Base-by-base conservation (phyloP, 2,797 vertebrate genomes). In the Delichon dasypus region DNA sequence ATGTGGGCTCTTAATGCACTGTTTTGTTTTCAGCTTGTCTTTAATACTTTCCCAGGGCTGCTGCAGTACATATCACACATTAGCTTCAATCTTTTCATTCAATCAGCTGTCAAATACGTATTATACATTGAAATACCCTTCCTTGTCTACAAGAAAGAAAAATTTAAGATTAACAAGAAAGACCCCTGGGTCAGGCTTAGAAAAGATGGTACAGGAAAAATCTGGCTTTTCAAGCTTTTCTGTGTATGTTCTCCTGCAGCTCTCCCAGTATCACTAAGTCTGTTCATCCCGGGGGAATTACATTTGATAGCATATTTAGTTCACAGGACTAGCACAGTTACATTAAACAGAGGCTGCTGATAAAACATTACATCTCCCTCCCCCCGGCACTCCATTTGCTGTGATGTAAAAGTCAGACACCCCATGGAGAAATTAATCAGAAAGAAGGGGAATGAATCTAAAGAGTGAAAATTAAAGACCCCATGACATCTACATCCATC, bases 341-440 rank as follows among this genome's bases (percentile, higher is more conserved):
- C 91, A 94, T 92, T 96, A 95, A 96, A 96, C 91, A 91, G 89
- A 94, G 53, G 71, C 77, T 91, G 77, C 89, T 96, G 94, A 95
- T 95, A 96, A 93, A 96, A 90, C 89, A 96, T 91, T 95, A 93
- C 57, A 64, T 87, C 83, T 94, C 66, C 62, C 83, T 91, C 93
- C 80, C 83, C 90, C 45, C 0, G 5, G 95, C 94, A 97, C 67
- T 95, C 89, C 38, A 94, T 94, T 94, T 96, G 50, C 94, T 16
- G 4, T 58, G 60, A 93, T 94, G 80, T 83, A 91, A 94, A 94
- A 97, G 42, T 85, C 93, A 95, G 95, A 95, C 94, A 96, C 94
- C 96, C 96, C 88, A 96, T 77, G 93, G 95, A 94, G 95, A 96
- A 96, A 96, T 96, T 96, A 96, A 96, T 96, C 96, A 96, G 93